Conservation (phyloP, 2,113 vertebrate species). For the Bostrychus sinensis region DNA sequence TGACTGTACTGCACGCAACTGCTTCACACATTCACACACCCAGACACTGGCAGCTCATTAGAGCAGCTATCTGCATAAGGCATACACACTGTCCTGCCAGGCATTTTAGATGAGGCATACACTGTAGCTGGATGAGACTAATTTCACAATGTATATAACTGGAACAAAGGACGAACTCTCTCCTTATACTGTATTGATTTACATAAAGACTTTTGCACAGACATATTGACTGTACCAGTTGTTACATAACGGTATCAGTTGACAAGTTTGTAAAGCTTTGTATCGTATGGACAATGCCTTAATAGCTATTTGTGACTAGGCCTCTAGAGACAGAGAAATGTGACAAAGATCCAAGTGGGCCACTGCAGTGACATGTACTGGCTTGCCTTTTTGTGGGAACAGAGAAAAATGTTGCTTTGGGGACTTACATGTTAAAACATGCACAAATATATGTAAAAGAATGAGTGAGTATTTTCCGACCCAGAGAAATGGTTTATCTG, state of each 20-base stretch:
- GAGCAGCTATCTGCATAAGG: slow-evolving; percentile 45
- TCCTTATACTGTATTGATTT: slow-evolving; percentile 22
- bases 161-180: background rate
- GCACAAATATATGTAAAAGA: background rate
- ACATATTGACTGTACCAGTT: slow-evolving; percentile 31
- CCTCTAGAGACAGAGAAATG: background rate
- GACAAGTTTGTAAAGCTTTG: slow-evolving; percentile 1
- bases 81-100: slow-evolving; percentile 53
- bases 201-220: slow-evolving; percentile 16
- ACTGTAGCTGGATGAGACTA: slow-evolving; percentile 4
- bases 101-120: slow-evolving; percentile 43
- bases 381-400: background rate
- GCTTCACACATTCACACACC: slow-evolving; percentile 17
- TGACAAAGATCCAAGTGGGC: background rate
- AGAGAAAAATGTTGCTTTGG: background rate
- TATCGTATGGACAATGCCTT: slow-evolving; percentile 8
- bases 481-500: background rate
- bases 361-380: background rate
- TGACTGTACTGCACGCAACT: slow-evolving; percentile 34
- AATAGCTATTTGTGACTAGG: background rate
- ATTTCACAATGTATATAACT: background rate
- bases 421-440: slow-evolving; percentile 15
- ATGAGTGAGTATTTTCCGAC: background rate
- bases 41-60: slow-evolving; percentile 61
- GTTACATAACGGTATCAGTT: slow-evolving; percentile 44